A percentile compares a stretch with the other conserved stretches of the same genome.
Evolutionary conservation across 2,888 invertebrate species (phyloP).

Genomic region (Nycteola revayana): DNA sequence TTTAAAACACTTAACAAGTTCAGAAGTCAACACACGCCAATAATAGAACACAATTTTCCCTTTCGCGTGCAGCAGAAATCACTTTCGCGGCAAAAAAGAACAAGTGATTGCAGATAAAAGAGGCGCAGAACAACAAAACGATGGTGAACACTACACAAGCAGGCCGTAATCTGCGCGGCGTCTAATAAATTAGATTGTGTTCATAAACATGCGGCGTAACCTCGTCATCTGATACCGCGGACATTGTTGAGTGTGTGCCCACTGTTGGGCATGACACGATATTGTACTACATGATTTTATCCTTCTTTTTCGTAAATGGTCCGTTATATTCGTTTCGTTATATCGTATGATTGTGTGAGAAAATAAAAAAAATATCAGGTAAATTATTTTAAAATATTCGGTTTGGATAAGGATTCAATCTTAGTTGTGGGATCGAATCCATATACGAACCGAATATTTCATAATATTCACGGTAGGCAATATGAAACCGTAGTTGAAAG

Average conservation of each 20-base stretch:
- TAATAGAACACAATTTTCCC: slow-evolving; percentile 26
- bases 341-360: no score
- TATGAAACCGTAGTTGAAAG: no score
- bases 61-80: slow-evolving; percentile 32
- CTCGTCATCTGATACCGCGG: slow-evolving; percentile 67
- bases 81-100: slow-evolving; percentile 24
- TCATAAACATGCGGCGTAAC: slow-evolving; percentile 61
- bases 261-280: slow-evolving; percentile 21
- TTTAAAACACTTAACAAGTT: no score
- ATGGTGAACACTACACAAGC: slow-evolving; percentile 39
- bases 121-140: slow-evolving; percentile 34
- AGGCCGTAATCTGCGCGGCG: slow-evolving; percentile 47
- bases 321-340: no score
- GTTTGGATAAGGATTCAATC: no score
- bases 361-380: no score
- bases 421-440: no score
- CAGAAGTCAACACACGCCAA: slow-evolving; percentile 5
- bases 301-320: no score
- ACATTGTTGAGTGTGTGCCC: slow-evolving; percentile 44
- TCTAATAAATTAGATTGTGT: slow-evolving; percentile 66
- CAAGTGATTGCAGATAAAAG: slow-evolving; percentile 30
- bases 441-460: no score
- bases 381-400: no score
- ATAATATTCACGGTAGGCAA: no score
- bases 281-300: no score